Evolutionary conservation across 1,140 invertebrate genomes (phyloP), one percentile per base, ranked within the genome.

Genomic region (Bombus pascuorum): DNA sequence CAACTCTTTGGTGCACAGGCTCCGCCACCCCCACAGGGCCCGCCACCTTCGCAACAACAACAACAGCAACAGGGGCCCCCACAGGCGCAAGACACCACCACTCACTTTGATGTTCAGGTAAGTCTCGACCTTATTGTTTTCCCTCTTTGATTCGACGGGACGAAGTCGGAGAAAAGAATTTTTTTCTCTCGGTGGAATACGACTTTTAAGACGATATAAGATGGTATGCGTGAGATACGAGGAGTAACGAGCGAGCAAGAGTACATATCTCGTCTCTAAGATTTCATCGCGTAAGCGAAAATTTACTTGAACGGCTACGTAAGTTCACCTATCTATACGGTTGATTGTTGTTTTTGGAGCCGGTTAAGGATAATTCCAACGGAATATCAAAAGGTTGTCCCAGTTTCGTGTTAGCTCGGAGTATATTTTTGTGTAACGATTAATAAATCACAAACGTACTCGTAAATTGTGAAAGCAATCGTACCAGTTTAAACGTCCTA

Each of bases 11-110:
- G 94, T 13, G 94, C 93, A 15, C 96, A 96, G 90, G 96, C 96
- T 42, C 93, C 96, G 71, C 93, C 94, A 68, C 94, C 92, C 80
- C 94, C 92, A 22, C 94, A 95, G 81, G 94, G 94, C 9, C 94
- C 94, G 25, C 94, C 94, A 12, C 95, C 94, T 5, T 94, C 94
- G 10, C 95, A 96, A 84, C 96, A 96, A 72, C 96, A 96, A 57
- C 96, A 97, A 89, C 97, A 97, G 87, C 96, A 97, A 81, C 96
- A 97, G 90, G 96, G 94, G 25, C 94, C 94, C 25, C 94, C 94
- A 0, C 94, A 95, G 73, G 93, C 92, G 15, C 94, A 95, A 87
- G 94, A 95, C 77, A 93, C 93, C 22, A 93, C 95, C 28, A 95
- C 95, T 81, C 95, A 95, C 87, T 96, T 96, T 80, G 95, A 96